These are phyloP conservation scores for Drosophila pegasa DNA, from an alignment of 2,888 invertebrate genomes.

Conservation along the genomic window DNA sequence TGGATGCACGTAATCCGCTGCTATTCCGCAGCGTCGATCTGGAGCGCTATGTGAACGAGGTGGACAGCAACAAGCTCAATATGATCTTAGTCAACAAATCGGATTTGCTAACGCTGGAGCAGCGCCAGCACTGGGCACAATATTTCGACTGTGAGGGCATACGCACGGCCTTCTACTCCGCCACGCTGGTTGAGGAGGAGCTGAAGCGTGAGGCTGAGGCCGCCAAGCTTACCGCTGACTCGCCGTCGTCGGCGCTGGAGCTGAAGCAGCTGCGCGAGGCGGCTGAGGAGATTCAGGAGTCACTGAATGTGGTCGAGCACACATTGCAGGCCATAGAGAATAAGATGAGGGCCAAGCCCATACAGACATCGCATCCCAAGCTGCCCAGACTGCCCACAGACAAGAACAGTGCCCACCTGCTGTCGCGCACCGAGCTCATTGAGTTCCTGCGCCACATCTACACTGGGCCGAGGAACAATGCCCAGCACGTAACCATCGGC, in stretches of 20 bases:
- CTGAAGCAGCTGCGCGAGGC: conserved; percentile 86
- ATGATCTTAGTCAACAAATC: conserved; percentile 97
- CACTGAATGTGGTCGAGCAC: conserved; percentile 86
- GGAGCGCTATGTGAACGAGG: conserved; percentile 93
- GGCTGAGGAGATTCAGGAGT: conserved; percentile 86
- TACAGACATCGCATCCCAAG: neutral
- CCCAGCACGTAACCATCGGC: conserved; percentile 91
- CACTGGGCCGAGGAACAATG: conserved; percentile 84
- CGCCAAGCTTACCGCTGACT: conserved; percentile 37
- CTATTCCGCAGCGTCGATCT: conserved; percentile 97
- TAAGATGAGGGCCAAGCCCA: conserved; percentile 82
- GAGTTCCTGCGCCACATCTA: conserved; percentile 89
- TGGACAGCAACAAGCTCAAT: conserved; percentile 89
- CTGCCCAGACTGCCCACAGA: conserved; percentile 37
- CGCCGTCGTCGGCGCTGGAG: conserved; percentile 46
- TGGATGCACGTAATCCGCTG: conserved; percentile 98
- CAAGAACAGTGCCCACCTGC: conserved; percentile 82
- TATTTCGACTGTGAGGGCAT: conserved; percentile 91
- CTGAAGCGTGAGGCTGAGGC: conserved; percentile 73
- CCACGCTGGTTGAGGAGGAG: conserved; percentile 88
- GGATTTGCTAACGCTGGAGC: conserved; percentile 93
- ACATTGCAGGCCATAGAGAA: conserved; percentile 86
- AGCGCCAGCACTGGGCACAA: conserved; percentile 93
- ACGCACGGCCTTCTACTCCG: conserved; percentile 96
- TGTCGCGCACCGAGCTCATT: conserved; percentile 90